These are phyloP conservation scores for Chaetoderma sp. DNA, from an alignment of 2,888 invertebrate species.

Conservation along the genomic window DNA sequence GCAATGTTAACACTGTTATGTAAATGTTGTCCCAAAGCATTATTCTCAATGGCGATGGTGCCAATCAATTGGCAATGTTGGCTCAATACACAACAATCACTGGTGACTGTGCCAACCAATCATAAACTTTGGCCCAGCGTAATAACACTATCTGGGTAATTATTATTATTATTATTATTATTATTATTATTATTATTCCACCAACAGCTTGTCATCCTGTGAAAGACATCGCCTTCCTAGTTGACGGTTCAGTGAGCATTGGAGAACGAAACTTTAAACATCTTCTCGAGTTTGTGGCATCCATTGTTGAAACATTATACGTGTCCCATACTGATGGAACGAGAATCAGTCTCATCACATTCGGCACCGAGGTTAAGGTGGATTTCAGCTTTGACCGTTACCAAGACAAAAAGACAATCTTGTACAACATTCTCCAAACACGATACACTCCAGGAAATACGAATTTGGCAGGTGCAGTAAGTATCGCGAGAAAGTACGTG, in stretches of 20 bases:
- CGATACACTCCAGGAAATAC: constrained; percentile 54
- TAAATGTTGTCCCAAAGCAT: too few species aligned
- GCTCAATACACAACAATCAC: too few species aligned
- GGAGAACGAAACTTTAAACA: constrained; percentile 46
- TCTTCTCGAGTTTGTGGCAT: constrained; percentile 43
- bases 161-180: too few species aligned
- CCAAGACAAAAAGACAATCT: constrained; percentile 29
- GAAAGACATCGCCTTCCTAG: constrained; percentile 54
- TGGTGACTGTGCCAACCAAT: too few species aligned
- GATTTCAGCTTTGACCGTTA: constrained; percentile 54
- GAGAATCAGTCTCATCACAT: constrained; percentile 51
- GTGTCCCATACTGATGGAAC: constrained; percentile 44
- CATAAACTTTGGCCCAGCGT: too few species aligned
- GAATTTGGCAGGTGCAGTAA: constrained; percentile 51
- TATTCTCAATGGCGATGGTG: too few species aligned
- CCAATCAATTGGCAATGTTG: too few species aligned
- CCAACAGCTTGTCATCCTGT: constrained; percentile 47
- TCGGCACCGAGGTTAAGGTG: constrained; percentile 46
- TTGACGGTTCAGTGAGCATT: constrained; percentile 55
- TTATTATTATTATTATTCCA: too few species aligned
- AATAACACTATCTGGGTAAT: too few species aligned
- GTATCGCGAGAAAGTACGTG: constrained; percentile 44
- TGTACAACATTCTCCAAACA: constrained; percentile 41
- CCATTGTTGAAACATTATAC: constrained; percentile 46
- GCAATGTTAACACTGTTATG: too few species aligned